Evolutionary conservation across 2,797 vertebrate species (phyloP), one percentile per base, ranked within the genome.

Genomic region (Chiroxiphia lanceolata): DNA sequence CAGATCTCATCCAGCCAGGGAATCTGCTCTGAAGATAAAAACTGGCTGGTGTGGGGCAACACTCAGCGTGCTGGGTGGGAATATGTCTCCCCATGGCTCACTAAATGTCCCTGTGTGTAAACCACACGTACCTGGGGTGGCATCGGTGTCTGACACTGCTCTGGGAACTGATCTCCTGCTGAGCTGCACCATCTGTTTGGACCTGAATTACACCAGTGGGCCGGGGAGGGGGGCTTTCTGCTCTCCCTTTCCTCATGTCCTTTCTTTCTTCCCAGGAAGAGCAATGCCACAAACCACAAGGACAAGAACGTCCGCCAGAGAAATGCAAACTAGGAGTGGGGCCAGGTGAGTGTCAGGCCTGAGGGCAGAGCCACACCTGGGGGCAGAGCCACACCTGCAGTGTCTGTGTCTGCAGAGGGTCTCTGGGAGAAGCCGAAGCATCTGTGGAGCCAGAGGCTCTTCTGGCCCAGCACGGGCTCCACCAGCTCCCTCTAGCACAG

Each of bases 271-370:
- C 56, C 91, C 77, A 99, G 99, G 98, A 99, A 99, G 97, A 99
- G 99, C 98, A 99, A 99, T 63, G 97, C 98, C 67, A 93, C 98
- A 60, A 99, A 99, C 70, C 98, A 99, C 97, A 98, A 99, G 97
- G 99, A 98, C 97, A 98, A 99, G 97, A 99, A 98, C 1, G 98
- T 99, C 82, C 98, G 99, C 90, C 99, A 99, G 98, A 99, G 99
- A 97, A 99, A 99, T 4, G 98, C 98, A 2, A 99, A 98, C 97
- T 99, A 3, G 85, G 97, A 97, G 93, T n/a, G 83, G 79, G n/a
- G 69, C 47, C 57, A 70, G 84, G 93, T 90, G n/a, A 50, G 92
- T 40, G 56, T 40, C 6, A 1, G 8, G 22, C 25, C 63, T 1
- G 8, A 6, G 45, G 76, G 34, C 40, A 78, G 63, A 13, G 72